phyloP scores from a whole-genome alignment of 2,113 vertebrate genomes.

The Synodontis membranacea region DNA sequence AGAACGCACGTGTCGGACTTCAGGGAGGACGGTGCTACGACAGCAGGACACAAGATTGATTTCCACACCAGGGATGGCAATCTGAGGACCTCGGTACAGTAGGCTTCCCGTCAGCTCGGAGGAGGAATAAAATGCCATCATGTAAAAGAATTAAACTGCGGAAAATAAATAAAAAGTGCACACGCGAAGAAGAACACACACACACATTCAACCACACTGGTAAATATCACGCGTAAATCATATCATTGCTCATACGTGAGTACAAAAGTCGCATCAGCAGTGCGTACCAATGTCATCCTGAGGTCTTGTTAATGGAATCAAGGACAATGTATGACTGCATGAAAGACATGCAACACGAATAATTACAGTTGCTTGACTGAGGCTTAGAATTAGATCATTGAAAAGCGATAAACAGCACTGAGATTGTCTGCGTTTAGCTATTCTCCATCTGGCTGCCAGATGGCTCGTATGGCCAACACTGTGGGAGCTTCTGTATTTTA shows the following conservation, averaged over 20 bases:
- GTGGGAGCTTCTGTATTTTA: conserved; percentile 35
- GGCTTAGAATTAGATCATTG: conserved; percentile 14
- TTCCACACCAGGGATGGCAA: background rate
- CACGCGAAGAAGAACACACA: too few species aligned
- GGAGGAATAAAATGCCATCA: too few species aligned
- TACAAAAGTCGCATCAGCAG: background rate
- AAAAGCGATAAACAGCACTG: conserved; percentile 35
- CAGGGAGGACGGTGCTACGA: background rate
- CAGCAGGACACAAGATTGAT: background rate
- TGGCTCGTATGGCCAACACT: conserved; percentile 43
- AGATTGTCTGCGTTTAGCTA: conserved; percentile 35
- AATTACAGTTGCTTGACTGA: conserved; percentile 12
- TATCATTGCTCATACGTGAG: too few species aligned
- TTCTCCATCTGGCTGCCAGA: conserved; percentile 53
- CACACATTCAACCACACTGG: too few species aligned
- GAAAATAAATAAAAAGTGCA: too few species aligned
- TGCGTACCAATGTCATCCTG: background rate
- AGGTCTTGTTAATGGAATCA: background rate
- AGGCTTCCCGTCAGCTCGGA: too few species aligned
- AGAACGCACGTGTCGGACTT: background rate
- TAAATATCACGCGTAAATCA: too few species aligned
- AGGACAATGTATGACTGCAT: background rate
- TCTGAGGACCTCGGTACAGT: background rate
- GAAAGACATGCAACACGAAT: background rate
- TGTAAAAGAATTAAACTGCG: too few species aligned